Conservation (phyloP, 2,888 invertebrate genomes). For the Sinhomidia bicolor region DNA sequence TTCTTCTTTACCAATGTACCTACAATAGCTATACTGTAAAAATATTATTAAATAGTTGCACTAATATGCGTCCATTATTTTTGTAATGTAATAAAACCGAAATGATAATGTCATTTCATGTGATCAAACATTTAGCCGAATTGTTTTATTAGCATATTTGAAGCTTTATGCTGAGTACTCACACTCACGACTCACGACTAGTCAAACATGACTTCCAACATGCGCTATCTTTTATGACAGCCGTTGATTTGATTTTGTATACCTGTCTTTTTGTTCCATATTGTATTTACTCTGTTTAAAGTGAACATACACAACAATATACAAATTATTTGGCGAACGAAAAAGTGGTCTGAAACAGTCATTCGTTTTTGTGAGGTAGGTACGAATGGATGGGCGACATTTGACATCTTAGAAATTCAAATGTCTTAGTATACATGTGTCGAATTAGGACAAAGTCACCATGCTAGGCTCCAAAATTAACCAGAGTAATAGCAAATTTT, state of each 20-base stretch:
- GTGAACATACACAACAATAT: too few relatives aligned
- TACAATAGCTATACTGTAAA: background rate
- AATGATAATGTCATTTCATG: background rate
- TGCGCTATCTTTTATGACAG: too few relatives aligned
- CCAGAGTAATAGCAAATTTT: conserved; percentile 34
- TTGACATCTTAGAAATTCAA: too few relatives aligned
- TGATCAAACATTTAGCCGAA: background rate
- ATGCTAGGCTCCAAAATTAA: conserved; percentile 37
- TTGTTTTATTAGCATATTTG: background rate
- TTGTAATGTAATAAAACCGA: conserved; percentile 32
- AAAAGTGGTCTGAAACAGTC: too few relatives aligned
- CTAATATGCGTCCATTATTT: conserved; percentile 11
- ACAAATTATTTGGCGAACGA: too few relatives aligned
- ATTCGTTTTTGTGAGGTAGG: too few relatives aligned
- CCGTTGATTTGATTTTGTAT: background rate
- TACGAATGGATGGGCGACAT: too few relatives aligned
- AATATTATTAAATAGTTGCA: background rate
- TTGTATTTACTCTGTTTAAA: too few relatives aligned
- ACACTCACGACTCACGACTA: background rate
- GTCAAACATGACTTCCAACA: background rate
- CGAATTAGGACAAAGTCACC: background rate
- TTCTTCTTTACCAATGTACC: background rate
- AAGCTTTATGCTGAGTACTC: background rate
- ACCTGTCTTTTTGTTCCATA: background rate
- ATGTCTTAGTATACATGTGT: too few relatives aligned